Percentiles rank a stretch among this genome's conserved stretches.
These are phyloP conservation scores for Circus cinereus DNA, from an alignment of 2,797 vertebrate species.

Conservation along the genomic window DNA sequence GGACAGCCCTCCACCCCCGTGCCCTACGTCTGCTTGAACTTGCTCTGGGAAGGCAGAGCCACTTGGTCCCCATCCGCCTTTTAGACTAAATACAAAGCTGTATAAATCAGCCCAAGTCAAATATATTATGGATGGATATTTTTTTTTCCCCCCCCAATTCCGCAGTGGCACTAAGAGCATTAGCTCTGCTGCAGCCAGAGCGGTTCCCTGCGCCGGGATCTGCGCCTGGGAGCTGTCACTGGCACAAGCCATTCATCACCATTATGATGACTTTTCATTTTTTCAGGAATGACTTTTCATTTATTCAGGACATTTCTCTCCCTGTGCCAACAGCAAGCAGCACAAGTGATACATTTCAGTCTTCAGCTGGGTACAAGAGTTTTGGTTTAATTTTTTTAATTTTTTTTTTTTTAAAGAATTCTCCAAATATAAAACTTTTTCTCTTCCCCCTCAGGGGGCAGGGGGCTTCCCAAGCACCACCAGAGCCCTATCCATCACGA, in stretches of 20 bases:
- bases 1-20: accelerated
- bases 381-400: accelerated
- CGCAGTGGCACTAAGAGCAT: accelerated
- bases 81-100: accelerated
- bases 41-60: not conserved
- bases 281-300: not conserved
- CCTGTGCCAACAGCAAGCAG: not conserved
- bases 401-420: not conserved
- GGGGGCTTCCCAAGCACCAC: not conserved
- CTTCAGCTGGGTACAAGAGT: not conserved
- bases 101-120: accelerated
- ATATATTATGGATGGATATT: accelerated
- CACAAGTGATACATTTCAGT: accelerated
- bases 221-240: accelerated
- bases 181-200: not conserved
- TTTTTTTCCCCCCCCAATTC: accelerated
- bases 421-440: not conserved
- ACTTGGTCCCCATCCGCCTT: accelerated
- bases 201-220: accelerated
- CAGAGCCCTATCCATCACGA: accelerated
- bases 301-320: not conserved
- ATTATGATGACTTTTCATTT: not conserved
- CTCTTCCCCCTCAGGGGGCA: accelerated
- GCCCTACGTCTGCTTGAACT: accelerated
- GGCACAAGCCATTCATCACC: not conserved